Evolutionary conservation across 2,113 vertebrate genomes (phyloP).

Genomic region (Daubentonia madagascariensis): DNA sequence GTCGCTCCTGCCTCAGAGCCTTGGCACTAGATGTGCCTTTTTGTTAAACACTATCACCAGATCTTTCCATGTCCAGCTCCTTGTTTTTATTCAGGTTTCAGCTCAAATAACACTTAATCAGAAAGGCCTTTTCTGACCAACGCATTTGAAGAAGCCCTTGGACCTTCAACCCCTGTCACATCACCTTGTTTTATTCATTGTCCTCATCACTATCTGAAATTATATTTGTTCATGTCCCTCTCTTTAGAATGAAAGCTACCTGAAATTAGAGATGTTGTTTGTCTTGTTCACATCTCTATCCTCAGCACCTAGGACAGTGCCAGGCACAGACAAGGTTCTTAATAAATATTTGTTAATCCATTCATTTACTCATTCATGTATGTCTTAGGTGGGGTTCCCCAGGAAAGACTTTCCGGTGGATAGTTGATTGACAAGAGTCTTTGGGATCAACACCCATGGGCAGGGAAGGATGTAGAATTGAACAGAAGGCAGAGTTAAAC

Average conservation of each 20-base stretch:
- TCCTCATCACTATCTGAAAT: not conserved
- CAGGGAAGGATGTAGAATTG: not conserved
- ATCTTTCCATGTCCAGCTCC: not conserved
- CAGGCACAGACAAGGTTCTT: not conserved
- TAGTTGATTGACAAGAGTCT: not conserved
- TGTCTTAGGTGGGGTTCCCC: not conserved
- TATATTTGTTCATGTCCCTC: not conserved
- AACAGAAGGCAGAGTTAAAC: not conserved
- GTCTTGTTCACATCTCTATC: not conserved
- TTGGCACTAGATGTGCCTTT: not conserved
- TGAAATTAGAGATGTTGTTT: not conserved
- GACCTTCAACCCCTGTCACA: not conserved
- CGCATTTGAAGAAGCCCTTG: not conserved
- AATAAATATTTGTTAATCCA: not conserved
- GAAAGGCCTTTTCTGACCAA: not conserved
- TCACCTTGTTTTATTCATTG: not conserved
- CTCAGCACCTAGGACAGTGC: not conserved
- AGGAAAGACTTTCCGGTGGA: not conserved
- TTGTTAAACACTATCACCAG: not conserved
- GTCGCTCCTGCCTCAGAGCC: not conserved
- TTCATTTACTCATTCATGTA: not conserved
- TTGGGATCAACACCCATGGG: not conserved
- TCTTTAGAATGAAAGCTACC: not conserved
- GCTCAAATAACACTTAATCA: not conserved
- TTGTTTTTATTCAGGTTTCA: not conserved